These are phyloP conservation scores for Xiphias gladius DNA, from an alignment of 2,113 vertebrate species.

Conservation along the genomic window DNA sequence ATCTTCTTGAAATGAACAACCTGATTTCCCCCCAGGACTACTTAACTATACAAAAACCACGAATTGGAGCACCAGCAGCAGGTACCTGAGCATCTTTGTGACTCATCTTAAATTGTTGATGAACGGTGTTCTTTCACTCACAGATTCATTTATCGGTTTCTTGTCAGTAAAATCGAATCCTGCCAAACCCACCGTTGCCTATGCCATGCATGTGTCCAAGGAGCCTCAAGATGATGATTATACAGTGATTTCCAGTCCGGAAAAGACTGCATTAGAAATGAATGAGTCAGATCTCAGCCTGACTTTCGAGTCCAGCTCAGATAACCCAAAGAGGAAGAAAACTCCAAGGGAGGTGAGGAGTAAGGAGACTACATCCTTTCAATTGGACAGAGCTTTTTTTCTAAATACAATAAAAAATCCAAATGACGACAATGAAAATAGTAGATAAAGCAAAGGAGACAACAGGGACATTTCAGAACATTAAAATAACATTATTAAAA, in stretches of 20 bases:
- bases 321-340: conserved; percentile 22
- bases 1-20: conserved; percentile 86
- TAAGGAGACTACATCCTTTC: neutral
- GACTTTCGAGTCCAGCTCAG: conserved; percentile 51
- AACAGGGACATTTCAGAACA: neutral
- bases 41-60: conserved; percentile 68
- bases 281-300: conserved; percentile 69
- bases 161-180: conserved; percentile 76
- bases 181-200: conserved; percentile 77
- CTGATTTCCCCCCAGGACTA: conserved; percentile 91
- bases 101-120: neutral
- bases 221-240: conserved; percentile 56
- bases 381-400: neutral
- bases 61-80: conserved; percentile 77
- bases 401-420: neutral
- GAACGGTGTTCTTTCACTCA: neutral
- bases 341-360: conserved; percentile 66
- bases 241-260: conserved; percentile 21
- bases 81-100: conserved; percentile 75
- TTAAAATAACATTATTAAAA: neutral
- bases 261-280: conserved; percentile 7
- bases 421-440: neutral
- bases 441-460: neutral
- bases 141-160: neutral
- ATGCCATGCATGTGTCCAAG: conserved; percentile 62